Evolutionary conservation across 2,797 vertebrate genomes (phyloP).

Genomic region (Fistularia tabacaria): DNA sequence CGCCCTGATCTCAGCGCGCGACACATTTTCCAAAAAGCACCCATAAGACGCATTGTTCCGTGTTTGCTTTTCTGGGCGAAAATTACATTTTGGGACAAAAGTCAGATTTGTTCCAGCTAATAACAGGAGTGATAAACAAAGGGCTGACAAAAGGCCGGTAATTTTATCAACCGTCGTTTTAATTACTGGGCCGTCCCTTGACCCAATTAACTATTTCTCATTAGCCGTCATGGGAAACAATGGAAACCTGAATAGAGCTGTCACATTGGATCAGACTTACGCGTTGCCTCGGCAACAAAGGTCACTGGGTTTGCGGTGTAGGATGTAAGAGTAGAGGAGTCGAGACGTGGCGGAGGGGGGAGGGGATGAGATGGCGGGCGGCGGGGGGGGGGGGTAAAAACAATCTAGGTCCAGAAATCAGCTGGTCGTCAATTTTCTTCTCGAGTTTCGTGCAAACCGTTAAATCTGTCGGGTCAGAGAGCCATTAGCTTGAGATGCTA

Average conservation of each 20-base stretch:
- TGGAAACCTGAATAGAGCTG: constrained; percentile 56
- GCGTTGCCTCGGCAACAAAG: constrained; percentile 46
- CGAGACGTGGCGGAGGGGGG: constrained; percentile 27
- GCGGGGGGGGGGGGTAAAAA: constrained; percentile 26
- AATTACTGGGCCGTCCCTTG: constrained; percentile 59
- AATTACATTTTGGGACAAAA: constrained; percentile 36
- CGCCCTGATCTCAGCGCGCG: no score
- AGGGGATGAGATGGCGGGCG: no score
- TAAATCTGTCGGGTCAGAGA: background rate
- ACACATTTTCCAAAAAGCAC: constrained; percentile 31
- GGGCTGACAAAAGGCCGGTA: constrained; percentile 45
- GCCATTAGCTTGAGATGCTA: no score
- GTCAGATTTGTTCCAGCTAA: constrained; percentile 28
- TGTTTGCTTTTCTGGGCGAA: constrained; percentile 21
- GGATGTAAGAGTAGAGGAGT: constrained; percentile 25
- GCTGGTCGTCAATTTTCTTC: constrained; percentile 26
- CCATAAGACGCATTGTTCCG: constrained; percentile 21
- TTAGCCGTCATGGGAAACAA: constrained; percentile 58
- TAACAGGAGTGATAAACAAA: constrained; percentile 38
- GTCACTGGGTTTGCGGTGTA: constrained; percentile 55
- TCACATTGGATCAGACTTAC: constrained; percentile 64
- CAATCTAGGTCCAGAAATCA: constrained; percentile 32
- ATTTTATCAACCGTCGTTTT: constrained; percentile 62
- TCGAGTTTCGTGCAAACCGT: constrained; percentile 29
- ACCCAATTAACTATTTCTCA: constrained; percentile 52